Percentiles rank a stretch among this genome's conserved stretches.
phyloP scores from a whole-genome alignment of 2,888 invertebrate genomes.

The Chrysomela aeneicollis region DNA sequence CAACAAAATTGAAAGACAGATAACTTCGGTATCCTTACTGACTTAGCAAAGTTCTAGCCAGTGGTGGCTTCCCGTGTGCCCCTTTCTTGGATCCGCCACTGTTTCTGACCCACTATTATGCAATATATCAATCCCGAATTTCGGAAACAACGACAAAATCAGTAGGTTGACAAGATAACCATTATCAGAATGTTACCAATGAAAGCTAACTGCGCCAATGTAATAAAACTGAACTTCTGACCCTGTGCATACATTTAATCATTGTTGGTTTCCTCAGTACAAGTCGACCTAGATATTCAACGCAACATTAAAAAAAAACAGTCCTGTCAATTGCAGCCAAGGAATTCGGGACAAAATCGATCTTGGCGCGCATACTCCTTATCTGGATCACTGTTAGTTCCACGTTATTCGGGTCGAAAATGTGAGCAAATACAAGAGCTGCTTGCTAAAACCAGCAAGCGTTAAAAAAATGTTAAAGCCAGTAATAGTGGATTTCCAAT shows the following conservation, averaged over 20 bases:
- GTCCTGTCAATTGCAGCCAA: slow-evolving; percentile 12
- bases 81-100: too few relatives aligned
- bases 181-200: neutral
- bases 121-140: neutral
- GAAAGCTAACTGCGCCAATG: slow-evolving; percentile 4
- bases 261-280: slow-evolving; percentile 6
- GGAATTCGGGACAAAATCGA: slow-evolving; percentile 13
- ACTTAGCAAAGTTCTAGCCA: too few relatives aligned
- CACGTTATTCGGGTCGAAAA: neutral
- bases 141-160: neutral
- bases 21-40: too few relatives aligned
- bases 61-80: too few relatives aligned
- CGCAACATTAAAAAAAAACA: neutral
- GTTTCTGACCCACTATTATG: too few relatives aligned
- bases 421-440: slow-evolving; percentile 12
- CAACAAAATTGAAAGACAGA: too few relatives aligned
- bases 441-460: slow-evolving; percentile 21
- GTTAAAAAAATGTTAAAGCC: slow-evolving; percentile 25
- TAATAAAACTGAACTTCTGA: slow-evolving; percentile 17
- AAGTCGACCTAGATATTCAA: neutral
- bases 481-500: slow-evolving; percentile 20
- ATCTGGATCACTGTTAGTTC: neutral
- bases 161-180: neutral
- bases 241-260: slow-evolving; percentile 9
- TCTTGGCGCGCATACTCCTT: neutral